Evolutionary conservation across 2,888 invertebrate genomes (phyloP).

Genomic region (Eubasilissa splendida): DNA sequence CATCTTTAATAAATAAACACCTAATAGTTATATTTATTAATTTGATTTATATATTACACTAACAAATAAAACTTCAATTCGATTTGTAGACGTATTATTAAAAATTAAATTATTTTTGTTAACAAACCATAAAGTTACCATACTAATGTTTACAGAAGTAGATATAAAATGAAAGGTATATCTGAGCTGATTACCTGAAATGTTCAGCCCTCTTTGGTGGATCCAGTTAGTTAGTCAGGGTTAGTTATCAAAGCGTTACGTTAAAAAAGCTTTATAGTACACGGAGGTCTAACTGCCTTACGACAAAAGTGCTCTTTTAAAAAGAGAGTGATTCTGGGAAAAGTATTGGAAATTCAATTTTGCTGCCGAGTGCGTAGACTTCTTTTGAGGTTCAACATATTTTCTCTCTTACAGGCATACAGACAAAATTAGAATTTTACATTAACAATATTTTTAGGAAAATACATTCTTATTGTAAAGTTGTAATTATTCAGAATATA

Average conservation of each 20-base stretch:
- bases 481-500: too few relatives aligned
- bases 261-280: constrained; percentile 46
- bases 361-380: constrained; percentile 51
- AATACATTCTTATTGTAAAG: too few relatives aligned
- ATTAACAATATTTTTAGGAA: background rate
- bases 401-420: background rate
- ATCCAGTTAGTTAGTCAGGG: constrained; percentile 52
- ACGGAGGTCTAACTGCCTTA: constrained; percentile 41
- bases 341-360: constrained; percentile 56
- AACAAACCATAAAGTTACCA: background rate
- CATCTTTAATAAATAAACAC: too few relatives aligned
- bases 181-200: background rate
- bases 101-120: background rate
- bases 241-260: constrained; percentile 53
- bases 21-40: too few relatives aligned
- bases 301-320: constrained; percentile 48
- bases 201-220: constrained; percentile 22
- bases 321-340: constrained; percentile 54
- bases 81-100: background rate
- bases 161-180: background rate
- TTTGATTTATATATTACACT: too few relatives aligned
- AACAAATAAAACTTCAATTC: background rate
- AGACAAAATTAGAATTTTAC: constrained; percentile 21
- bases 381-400: constrained; percentile 46
- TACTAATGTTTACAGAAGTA: background rate